Evolutionary conservation across 2,797 vertebrate species (phyloP).

Genomic region (Halcyon badia): DNA sequence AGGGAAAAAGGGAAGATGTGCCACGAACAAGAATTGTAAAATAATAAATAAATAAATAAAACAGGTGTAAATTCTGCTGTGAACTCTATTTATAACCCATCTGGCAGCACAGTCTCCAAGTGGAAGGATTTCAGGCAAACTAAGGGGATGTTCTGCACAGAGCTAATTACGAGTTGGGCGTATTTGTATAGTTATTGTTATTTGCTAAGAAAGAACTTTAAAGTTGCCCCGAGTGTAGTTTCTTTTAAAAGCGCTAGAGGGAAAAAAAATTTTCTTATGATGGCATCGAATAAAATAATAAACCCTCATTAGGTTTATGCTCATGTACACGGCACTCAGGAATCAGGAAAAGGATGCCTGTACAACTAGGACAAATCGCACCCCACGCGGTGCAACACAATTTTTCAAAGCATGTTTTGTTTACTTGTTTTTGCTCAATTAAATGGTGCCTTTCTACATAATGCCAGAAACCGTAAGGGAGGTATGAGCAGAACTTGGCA

Average conservation of each 20-base stretch:
- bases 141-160: not conserved
- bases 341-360: not conserved
- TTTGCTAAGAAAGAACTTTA: not conserved
- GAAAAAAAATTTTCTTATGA: not conserved
- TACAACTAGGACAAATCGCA: not conserved
- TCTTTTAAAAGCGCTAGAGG: not conserved
- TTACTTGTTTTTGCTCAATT: conserved; percentile 32
- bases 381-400: not conserved
- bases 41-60: not conserved
- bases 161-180: not conserved
- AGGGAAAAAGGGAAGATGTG: not conserved
- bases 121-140: not conserved
- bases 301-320: not conserved
- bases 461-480: not conserved
- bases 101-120: not conserved
- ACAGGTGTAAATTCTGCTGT: not conserved
- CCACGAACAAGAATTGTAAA: not conserved
- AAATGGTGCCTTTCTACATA: not conserved
- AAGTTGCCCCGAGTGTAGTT: not conserved
- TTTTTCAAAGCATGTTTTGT: conserved; percentile 4
- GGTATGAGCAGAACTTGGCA: not conserved
- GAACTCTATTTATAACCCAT: not conserved
- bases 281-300: not conserved
- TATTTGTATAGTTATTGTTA: not conserved
- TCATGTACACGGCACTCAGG: not conserved